Percentiles rank a stretch among this genome's conserved stretches.
Conservation (phyloP, 1,140 invertebrate genomes). For the Temnothorax curvispinosus region DNA sequence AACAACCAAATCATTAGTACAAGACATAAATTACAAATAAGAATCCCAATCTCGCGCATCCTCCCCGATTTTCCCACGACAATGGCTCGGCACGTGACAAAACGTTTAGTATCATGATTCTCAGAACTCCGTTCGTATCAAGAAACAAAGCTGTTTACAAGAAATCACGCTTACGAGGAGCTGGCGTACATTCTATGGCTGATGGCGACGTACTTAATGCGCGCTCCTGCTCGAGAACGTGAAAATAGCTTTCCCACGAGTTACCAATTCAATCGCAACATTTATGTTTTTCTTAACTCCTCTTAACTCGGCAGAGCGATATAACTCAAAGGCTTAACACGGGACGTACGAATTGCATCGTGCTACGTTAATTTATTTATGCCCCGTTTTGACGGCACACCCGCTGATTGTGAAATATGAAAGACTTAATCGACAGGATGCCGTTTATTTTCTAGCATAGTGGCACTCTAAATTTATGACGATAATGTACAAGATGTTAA, state of each 20-base stretch:
- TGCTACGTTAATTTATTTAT: conserved; percentile 44
- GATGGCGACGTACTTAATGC: background rate
- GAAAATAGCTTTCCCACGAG: conserved; percentile 65
- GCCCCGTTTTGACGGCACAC: background rate
- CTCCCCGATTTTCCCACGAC: conserved; percentile 19
- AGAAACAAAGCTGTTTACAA: conserved; percentile 57
- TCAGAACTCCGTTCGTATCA: conserved; percentile 50
- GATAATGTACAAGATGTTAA: background rate
- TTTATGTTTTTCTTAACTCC: conserved; percentile 30
- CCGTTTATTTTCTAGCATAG: background rate
- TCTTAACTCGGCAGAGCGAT: background rate
- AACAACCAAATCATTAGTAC: background rate
- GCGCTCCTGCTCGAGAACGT: background rate
- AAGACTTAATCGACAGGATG: conserved; percentile 21
- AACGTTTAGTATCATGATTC: conserved; percentile 43
- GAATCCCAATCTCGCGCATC: background rate
- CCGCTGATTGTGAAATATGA: conserved; percentile 23
- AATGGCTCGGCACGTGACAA: conserved; percentile 19
- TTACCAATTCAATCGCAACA: conserved; percentile 41
- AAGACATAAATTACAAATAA: conserved; percentile 4
- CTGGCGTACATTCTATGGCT: conserved; percentile 55
- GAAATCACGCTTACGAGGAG: conserved; percentile 43
- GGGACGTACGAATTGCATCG: background rate
- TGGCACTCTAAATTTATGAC: background rate
- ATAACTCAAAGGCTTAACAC: background rate